Percentiles rank a stretch among this genome's conserved stretches.
These are phyloP conservation scores for Molossus molossus DNA, from an alignment of 2,797 vertebrate genomes.

Conservation along the genomic window DNA sequence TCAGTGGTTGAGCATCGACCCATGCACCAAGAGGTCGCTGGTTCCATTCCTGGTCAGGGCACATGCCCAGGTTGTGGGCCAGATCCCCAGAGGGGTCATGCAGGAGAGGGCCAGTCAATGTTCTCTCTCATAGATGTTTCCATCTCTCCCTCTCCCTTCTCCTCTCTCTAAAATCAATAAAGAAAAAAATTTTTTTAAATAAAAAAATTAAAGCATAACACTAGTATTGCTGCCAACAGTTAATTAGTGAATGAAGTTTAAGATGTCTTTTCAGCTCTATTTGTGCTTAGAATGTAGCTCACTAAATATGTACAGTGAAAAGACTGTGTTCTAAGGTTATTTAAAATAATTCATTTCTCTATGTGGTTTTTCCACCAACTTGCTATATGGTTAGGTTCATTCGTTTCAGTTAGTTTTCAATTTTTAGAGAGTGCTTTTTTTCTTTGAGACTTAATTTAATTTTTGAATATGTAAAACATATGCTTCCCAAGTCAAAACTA, in stretches of 20 bases:
- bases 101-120: no score
- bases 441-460: conserved; percentile 63
- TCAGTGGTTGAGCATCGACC: no score
- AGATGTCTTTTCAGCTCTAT: conserved; percentile 41
- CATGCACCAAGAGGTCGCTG: no score
- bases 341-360: conserved; percentile 53
- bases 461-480: conserved; percentile 68
- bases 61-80: no score
- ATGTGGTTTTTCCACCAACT: conserved; percentile 74
- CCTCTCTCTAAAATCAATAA: no score
- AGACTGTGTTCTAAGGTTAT: conserved; percentile 18
- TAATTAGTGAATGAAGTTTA: conserved; percentile 47
- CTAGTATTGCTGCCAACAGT: conserved; percentile 9
- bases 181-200: no score
- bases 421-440: conserved; percentile 67
- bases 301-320: neutral
- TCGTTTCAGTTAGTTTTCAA: conserved; percentile 78
- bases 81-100: no score
- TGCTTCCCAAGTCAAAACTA: conserved; percentile 34
- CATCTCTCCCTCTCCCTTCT: no score
- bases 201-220: neutral
- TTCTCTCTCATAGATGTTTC: no score
- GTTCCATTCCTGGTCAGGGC: no score
- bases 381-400: conserved; percentile 67
- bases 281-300: conserved; percentile 10